phyloP scores from a whole-genome alignment of 2,888 invertebrate species.

The Chymomyza amoena region DNA sequence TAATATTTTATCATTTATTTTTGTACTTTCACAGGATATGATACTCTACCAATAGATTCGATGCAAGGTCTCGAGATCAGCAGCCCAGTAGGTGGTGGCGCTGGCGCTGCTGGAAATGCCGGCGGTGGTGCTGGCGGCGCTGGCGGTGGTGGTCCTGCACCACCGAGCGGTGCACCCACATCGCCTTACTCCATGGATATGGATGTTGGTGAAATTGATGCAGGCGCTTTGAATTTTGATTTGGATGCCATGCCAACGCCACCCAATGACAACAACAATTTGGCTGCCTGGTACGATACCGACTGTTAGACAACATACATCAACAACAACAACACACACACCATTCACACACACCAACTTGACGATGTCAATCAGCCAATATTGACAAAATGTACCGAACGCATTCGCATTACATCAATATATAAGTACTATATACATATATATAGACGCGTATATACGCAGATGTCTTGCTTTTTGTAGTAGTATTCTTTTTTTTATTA shows the following conservation, averaged over 20 bases:
- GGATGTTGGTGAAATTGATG: constrained; percentile 89
- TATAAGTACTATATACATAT: not conserved
- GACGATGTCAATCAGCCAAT: constrained; percentile 7
- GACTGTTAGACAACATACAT: constrained; percentile 84
- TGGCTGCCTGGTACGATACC: constrained; percentile 98
- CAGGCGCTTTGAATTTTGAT: constrained; percentile 88
- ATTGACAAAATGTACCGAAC: not conserved
- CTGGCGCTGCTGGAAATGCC: constrained; percentile 52
- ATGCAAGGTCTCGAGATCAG: constrained; percentile 97
- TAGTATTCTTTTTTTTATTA: constrained; percentile 2
- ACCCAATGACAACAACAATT: constrained; percentile 93
- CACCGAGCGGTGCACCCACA: constrained; percentile 78
- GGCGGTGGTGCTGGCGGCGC: constrained; percentile 61
- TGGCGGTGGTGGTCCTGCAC: constrained; percentile 64
- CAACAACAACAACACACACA: not conserved
- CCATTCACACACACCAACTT: not conserved
- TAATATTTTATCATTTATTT: constrained; percentile 10
- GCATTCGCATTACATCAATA: constrained; percentile 7
- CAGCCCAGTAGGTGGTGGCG: constrained; percentile 76
- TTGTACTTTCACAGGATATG: constrained; percentile 86
- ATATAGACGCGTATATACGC: not conserved
- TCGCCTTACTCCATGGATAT: constrained; percentile 90
- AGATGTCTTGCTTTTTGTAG: constrained; percentile 4
- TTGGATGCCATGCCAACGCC: constrained; percentile 87
- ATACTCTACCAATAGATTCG: constrained; percentile 97